Evolutionary conservation across 1,140 invertebrate species (phyloP), one percentile per base, ranked within the genome.

Genomic region (Calliphora vicina): DNA sequence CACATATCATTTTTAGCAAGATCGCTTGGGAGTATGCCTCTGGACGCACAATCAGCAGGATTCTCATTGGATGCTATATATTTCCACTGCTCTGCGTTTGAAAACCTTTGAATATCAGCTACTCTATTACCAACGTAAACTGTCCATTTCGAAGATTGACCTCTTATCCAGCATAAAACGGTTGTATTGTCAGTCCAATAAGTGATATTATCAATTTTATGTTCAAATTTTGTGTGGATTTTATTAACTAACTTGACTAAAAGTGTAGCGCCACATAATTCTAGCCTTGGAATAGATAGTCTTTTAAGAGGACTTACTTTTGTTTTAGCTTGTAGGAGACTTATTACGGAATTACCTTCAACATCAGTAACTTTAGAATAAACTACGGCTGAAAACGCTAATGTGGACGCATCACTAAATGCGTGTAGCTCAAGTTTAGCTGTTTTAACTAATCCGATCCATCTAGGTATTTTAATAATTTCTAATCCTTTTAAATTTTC

Each of bases 21-120:
- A 17, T 84, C 42, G 5, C 42, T 35, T 9, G 85, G 83, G n/a
- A 84, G 9, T 43, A 84, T 61, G 83, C 80, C 84, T 74, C 83
- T 82, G 25, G 83, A 85, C 35, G 83, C 80, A 72, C 83, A 83
- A 26, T 85, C 84, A 12, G 87, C 87, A 8, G 91, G 89, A 29
- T 91, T 91, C 71, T 87, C 82, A 73, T 81, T 71, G 10, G 87
- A 85, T 2, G 82, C 35, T n/a, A 90, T 85, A 35, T 91, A 84
- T 15, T 83, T 26, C 89, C 90, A 91, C 26, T 76, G 17, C 6
- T 15, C 1, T 43, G 43, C 8, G 15, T n/a, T 72, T 76, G 29
- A 35, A 35, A 35, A 2, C 29, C 29, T 35, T 35, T 82, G 43
- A 35, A 82, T 26, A 15, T 57, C 72, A 2, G 35, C 43, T 1